Evolutionary conservation across 2,797 vertebrate species (phyloP), one percentile per base, ranked within the genome.

Genomic region (Remorina albescens): DNA sequence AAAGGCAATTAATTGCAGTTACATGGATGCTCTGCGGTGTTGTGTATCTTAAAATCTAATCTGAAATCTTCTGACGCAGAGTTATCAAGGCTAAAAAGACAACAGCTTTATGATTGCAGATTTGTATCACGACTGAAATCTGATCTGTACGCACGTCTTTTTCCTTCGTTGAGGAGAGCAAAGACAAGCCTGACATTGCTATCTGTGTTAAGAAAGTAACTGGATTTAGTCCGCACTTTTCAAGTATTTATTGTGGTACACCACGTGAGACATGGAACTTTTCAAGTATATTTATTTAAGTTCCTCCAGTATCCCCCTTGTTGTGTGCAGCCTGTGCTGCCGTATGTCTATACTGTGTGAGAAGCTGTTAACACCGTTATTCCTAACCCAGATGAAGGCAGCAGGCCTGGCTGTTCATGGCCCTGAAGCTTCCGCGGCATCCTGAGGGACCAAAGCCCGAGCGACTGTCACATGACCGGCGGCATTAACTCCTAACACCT

Each of bases 361-460:
- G 85, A 91, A 87, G 88, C 88, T 90, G 90, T 93, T 91, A 91
- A 91, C 90, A 84, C 89, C 46, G 85, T 89, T 93, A 91, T 93
- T 94, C 88, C 86, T 85, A 89, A 89, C 85, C 23, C 77, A 74
- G 78, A 84, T 78, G 83, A 93, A 91, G 87, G 86, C 86, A 42
- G 47, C n/a, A 8, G 62, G 62, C 59, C 84, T 68, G 74, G 82
- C 78, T 84, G 88, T 90, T 93, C 85, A 67, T 76, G 71, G 86
- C 87, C 80, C 67, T 47, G 78, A 88, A 82, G 73, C 84, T 78
- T 87, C 77, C 23, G 54, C 32, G 87, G 90, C 82, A 88, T 91
- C 81, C 80, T 56, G 74, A 67, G 70, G 77, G 76, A 81, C 72
- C 72, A 34, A 65, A 81, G 76, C 86, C 86, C 13, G 46, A 68